These are phyloP conservation scores for Chamaetylas fuelleborni DNA, from an alignment of 2,113 vertebrate species.

Conservation along the genomic window DNA sequence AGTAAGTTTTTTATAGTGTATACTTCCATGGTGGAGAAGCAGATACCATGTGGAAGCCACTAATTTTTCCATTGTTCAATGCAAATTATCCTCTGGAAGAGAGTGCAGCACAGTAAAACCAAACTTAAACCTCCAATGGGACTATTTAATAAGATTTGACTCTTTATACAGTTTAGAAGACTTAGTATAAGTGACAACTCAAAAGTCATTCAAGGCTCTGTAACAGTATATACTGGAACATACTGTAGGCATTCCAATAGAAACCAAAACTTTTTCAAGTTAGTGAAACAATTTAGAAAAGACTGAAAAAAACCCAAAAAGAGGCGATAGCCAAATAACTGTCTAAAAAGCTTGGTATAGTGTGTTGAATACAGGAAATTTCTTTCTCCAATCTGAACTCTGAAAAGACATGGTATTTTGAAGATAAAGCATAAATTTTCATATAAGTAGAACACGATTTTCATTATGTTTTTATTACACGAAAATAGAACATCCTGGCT, in stretches of 20 bases:
- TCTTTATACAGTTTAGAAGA: not conserved
- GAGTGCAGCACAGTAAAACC: not conserved
- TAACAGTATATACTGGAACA: not conserved
- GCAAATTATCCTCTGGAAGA: not conserved
- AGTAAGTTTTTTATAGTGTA: not conserved
- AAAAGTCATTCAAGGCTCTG: not conserved
- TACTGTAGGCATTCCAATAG: not conserved
- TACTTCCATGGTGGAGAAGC: not conserved
- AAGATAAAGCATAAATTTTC: not conserved
- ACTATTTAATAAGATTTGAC: not conserved
- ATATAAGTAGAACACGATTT: not conserved
- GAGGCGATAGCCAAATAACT: not conserved
- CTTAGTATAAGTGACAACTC: not conserved
- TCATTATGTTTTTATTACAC: not conserved
- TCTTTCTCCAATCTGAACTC: not conserved
- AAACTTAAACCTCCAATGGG: not conserved
- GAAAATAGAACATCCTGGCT: not conserved
- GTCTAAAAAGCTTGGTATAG: not conserved
- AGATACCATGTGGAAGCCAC: not conserved
- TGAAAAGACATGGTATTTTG: not conserved
- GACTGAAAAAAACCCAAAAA: too few species aligned
- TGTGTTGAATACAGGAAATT: not conserved
- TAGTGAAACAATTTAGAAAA: not conserved
- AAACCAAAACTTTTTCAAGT: not conserved
- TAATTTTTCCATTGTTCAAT: not conserved